Base-by-base conservation (phyloP, 2,797 vertebrate genomes). In the Chaetodon trifasciatus region DNA sequence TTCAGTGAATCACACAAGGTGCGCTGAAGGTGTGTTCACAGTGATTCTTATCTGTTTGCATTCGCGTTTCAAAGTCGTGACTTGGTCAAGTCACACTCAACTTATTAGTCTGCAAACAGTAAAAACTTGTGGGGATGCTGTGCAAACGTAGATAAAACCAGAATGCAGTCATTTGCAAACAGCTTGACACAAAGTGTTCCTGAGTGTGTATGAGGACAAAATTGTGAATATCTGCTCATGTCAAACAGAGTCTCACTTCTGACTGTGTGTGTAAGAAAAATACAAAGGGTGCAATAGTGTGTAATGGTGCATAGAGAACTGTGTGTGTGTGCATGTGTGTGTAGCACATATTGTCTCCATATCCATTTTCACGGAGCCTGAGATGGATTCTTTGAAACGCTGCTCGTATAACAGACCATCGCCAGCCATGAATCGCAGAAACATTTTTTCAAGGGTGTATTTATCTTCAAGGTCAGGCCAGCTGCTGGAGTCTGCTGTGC, bases 401-500 rank as follows among this genome's bases (percentile, higher is more conserved):
- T 84, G 81, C 79, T 89, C 67, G 9, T 84, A 66, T 87, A 76
- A 83, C 90, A 81, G 32, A 73, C 19, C 71, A 50, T 60, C 11
- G 4, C 52, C 82, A 74, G 83, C 81, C 84, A 77, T 61, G 57
- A 88, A 85, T 79, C 81, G 79, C 87, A 81, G 72, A 82, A 76
- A 87, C 75, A 77, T 86, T 85, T 84, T 28, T 86, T 88, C 63
- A 83, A 83, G 71, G 76, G 77, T 83, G 84, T 82, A 83, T 82
- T 88, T 89, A 85, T 87, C 79, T 83, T 84, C 86, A 92, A 91
- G 88, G 88, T 78, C 84, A 83, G 67, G 28, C 70, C 91, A 91
- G 82, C 81, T 87, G 86, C 72, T 66, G 24, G 64, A 57, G 78
- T 73, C 70, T 60, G 84, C 50, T 63, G 74, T 73, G 74, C 5